Base-by-base conservation (phyloP, 92 coral and sea anemone species). In the Siderastrea radians region DNA sequence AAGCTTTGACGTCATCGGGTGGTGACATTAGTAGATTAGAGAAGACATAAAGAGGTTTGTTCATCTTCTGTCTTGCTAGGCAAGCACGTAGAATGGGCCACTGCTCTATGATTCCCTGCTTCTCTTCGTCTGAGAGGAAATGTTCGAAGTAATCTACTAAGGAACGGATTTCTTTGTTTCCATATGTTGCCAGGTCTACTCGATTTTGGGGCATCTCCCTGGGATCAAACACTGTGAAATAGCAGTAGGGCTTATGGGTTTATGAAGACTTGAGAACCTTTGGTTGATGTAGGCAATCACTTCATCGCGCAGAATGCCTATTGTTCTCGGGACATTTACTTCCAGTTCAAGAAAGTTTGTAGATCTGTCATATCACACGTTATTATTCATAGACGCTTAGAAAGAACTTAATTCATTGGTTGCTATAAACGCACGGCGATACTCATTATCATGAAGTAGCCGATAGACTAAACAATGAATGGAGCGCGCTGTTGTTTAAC, bases 1-100 rank as follows among this genome's bases (percentile, higher is more conserved):
- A 86, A 58, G 57, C 90, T 71, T 86, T 78, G 15, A 78, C 79
- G 7, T 86, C 90, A 68, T 78, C 85, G 50, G 90, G 90, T 2
- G 46, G 63, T 78, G 85, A 86, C 54, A 50, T 57, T 61, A 86
- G 79, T 15, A 86, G 19, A 50, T 86, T 86, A 47, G 90, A 77
- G 54, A 86, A 86, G 51, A 78, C 90, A 86, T 86, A 79, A 1
- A 77, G 63, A 14, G 90, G 45, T 16, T 72, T 78, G 85, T 53
- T 54, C 50, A 48, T 61, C 78, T 57, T 86, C 84, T 86, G 90
- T 26, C 90, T 78, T 78, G 72, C 49, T 13, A 86, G 83, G 43
- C 85, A 49, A 5, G 43, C 13, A 71, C 78, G 68, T 51, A 86
- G 76, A 43, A 68, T 78, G 48, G 90, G 90, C 90, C 90, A 86